These are phyloP conservation scores for Planococcus citri DNA, from an alignment of 1,140 invertebrate species.

Conservation along the genomic window DNA sequence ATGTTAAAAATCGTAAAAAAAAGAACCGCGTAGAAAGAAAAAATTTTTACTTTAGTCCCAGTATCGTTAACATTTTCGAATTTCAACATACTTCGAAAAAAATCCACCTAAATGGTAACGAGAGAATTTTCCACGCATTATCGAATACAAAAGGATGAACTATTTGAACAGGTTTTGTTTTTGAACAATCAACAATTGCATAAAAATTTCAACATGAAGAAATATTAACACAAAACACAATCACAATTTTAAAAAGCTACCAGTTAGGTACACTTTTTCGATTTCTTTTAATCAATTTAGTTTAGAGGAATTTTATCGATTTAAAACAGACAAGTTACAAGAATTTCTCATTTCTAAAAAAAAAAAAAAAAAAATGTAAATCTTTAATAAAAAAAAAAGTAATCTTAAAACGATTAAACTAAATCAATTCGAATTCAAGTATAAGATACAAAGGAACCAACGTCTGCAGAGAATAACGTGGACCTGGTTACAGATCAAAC, in stretches of 20 bases:
- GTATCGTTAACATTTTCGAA: not conserved
- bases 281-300: no score
- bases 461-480: no score
- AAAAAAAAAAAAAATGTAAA: not conserved
- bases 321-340: not conserved
- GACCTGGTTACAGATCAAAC: no score
- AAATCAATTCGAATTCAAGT: not conserved
- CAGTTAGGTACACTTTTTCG: not conserved
- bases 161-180: not conserved
- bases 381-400: not conserved
- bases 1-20: not conserved
- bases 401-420: not conserved
- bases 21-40: not conserved
- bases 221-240: not conserved
- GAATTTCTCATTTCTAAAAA: not conserved
- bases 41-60: not conserved
- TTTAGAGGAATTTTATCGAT: no score
- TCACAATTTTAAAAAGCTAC: not conserved
- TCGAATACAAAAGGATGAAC: not conserved
- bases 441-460: no score
- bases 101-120: not conserved
- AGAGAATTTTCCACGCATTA: not conserved
- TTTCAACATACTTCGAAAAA: not conserved
- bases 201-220: slow-evolving; percentile 2
- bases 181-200: not conserved